A percentile compares a stretch with the other conserved stretches of the same genome.
Conservation (phyloP, 2,888 invertebrate species). For the Malthinus flaveolus region DNA sequence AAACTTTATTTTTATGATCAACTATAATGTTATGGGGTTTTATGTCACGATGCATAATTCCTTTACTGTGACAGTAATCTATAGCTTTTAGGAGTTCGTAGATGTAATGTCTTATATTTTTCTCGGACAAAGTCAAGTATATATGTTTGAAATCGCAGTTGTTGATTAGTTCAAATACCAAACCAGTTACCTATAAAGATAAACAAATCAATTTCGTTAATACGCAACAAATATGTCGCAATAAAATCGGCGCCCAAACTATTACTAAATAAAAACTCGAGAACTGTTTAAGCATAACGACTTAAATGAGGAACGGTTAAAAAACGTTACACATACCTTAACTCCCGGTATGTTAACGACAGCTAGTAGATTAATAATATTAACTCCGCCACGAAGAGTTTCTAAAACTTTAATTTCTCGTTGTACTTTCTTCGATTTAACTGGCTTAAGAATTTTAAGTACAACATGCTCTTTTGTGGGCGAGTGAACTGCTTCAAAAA, state of each 20-base stretch:
- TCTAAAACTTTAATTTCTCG: constrained; percentile 53
- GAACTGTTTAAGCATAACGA: background rate
- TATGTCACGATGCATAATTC: constrained; percentile 54
- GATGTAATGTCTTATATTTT: constrained; percentile 52
- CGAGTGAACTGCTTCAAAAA: constrained; percentile 50
- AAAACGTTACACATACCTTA: constrained; percentile 13
- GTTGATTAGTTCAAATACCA: constrained; percentile 50
- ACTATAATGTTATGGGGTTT: constrained; percentile 54
- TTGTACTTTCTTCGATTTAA: constrained; percentile 51
- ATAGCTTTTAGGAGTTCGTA: constrained; percentile 55
- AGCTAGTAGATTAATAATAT: constrained; percentile 47
- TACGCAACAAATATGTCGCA: background rate
- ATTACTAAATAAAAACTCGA: background rate
- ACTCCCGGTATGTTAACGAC: constrained; percentile 41
- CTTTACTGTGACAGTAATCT: constrained; percentile 52
- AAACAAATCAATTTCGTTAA: background rate
- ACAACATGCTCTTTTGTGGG: constrained; percentile 46
- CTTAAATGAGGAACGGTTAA: no score
- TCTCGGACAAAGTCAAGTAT: constrained; percentile 49
- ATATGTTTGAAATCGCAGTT: constrained; percentile 52
- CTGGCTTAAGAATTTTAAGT: constrained; percentile 52
- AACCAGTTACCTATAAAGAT: constrained; percentile 41
- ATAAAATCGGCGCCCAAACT: background rate
- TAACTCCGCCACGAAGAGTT: constrained; percentile 48
- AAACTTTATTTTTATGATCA: constrained; percentile 45